Conservation (phyloP, 1,140 invertebrate species). For the Saxidomus purpurata region DNA sequence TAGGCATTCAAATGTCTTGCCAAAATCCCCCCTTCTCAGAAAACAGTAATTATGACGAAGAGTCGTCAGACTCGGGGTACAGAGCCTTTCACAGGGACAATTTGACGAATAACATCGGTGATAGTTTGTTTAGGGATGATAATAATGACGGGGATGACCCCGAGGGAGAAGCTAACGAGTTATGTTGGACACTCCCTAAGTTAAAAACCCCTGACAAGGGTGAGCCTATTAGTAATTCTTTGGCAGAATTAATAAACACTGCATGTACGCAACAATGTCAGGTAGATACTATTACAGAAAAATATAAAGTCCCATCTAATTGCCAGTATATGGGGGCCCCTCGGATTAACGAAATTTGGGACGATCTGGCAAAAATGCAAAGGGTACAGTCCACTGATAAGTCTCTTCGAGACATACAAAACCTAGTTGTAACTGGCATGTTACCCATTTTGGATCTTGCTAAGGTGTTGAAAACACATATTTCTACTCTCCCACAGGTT, state of each 20-base stretch:
- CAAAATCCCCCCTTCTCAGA: too few relatives aligned
- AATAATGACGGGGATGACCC: too few relatives aligned
- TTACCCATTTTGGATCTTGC: too few relatives aligned
- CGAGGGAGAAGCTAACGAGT: too few relatives aligned
- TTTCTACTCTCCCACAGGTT: too few relatives aligned
- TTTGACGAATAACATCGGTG: too few relatives aligned
- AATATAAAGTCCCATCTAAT: constrained; percentile 6
- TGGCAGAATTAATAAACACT: neutral
- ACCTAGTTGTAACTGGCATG: neutral
- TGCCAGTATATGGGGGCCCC: neutral
- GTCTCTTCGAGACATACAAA: neutral
- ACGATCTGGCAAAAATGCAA: neutral
- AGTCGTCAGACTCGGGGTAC: too few relatives aligned
- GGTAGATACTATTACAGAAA: neutral
- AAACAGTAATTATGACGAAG: too few relatives aligned
- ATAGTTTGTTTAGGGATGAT: too few relatives aligned
- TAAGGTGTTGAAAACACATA: too few relatives aligned
- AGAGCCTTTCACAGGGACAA: too few relatives aligned
- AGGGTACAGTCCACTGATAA: neutral
- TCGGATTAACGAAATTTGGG: neutral
- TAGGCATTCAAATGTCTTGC: too few relatives aligned
- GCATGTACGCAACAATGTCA: neutral
- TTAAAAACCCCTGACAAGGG: neutral
- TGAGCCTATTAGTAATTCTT: neutral
- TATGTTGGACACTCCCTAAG: neutral